Conservation (phyloP, 2,113 vertebrate species). For the Struthidea cinerea region DNA sequence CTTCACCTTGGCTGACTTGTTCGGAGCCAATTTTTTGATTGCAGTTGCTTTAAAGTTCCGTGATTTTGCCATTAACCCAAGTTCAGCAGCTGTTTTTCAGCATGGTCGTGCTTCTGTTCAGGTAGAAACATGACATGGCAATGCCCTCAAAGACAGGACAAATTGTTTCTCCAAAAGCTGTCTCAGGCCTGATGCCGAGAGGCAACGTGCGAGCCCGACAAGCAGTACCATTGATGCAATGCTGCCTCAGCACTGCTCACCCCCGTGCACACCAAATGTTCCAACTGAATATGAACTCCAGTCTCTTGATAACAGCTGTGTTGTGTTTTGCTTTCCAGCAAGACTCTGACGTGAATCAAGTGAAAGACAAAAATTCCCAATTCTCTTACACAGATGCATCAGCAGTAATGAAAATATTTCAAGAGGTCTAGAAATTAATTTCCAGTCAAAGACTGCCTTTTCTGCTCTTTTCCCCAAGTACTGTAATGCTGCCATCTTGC, state of each 20-base stretch:
- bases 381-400: neutral
- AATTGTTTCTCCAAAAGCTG: neutral
- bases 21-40: neutral
- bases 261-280: neutral
- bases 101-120: neutral
- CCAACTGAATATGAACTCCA: neutral
- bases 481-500: neutral
- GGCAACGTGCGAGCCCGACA: accelerated
- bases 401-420: neutral
- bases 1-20: neutral
- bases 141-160: neutral
- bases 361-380: neutral
- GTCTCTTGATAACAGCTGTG: neutral
- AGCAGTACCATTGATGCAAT: neutral
- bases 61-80: neutral
- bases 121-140: neutral
- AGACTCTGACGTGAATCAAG: neutral
- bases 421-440: neutral
- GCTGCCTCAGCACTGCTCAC: neutral
- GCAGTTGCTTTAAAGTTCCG: neutral
- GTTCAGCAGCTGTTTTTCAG: neutral
- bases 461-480: neutral
- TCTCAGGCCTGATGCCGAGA: neutral
- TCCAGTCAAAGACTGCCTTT: neutral
- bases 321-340: conserved; percentile 8